Percentiles rank a stretch among this genome's conserved stretches.
Evolutionary conservation across 2,113 vertebrate species (phyloP).

Genomic region (Callopanchax toddi): DNA sequence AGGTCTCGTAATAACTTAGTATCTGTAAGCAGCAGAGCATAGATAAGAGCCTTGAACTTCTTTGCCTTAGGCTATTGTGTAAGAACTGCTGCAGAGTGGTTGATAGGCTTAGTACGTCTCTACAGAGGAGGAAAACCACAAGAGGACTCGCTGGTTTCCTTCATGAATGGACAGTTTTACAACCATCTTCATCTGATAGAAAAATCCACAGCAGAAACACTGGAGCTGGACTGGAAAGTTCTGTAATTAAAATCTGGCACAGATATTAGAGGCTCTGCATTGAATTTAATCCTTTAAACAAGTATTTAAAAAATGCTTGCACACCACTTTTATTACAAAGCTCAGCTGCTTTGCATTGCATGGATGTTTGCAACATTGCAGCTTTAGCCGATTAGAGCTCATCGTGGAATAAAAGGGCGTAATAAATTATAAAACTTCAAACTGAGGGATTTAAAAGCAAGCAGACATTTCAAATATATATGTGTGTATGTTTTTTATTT

Average conservation of each 20-base stretch:
- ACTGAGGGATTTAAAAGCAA: too few relatives aligned
- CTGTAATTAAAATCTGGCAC: not conserved
- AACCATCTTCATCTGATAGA: conserved; percentile 29
- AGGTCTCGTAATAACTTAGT: conserved; percentile 44
- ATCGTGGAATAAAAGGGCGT: not conserved
- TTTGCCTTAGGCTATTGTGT: conserved; percentile 45
- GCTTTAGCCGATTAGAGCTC: conserved; percentile 6
- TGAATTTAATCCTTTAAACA: not conserved
- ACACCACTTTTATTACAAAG: conserved; percentile 6
- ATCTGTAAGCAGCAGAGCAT: conserved; percentile 48
- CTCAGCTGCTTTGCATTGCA: not conserved
- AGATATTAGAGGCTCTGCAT: conserved; percentile 4
- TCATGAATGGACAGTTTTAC: conserved; percentile 19
- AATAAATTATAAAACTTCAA: too few relatives aligned
- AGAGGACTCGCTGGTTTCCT: conserved; percentile 20
- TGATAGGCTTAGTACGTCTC: conserved; percentile 57
- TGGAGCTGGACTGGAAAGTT: conserved; percentile 7
- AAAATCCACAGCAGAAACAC: conserved; percentile 4
- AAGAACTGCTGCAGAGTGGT: conserved; percentile 51
- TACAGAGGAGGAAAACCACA: conserved; percentile 37
- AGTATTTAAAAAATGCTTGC: conserved; percentile 13
- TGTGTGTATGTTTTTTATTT: too few relatives aligned
- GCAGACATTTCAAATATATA: too few relatives aligned
- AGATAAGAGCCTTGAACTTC: conserved; percentile 35
- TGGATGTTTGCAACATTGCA: not conserved